phyloP scores from a whole-genome alignment of 2,888 invertebrate genomes.

The Odontocerum albicorne region DNA sequence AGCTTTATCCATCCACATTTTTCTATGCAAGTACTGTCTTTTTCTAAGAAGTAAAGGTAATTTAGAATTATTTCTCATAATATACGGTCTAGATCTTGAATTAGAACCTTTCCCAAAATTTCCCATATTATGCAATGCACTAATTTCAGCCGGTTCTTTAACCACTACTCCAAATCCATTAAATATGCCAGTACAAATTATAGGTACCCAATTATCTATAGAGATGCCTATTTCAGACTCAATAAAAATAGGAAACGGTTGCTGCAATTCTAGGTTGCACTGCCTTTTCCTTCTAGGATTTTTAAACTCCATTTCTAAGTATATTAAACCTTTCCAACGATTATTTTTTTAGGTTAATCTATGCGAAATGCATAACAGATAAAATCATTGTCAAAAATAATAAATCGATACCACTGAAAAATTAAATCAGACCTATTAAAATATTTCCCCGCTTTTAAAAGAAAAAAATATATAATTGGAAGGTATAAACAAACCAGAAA shows the following conservation, averaged over 20 bases:
- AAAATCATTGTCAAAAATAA: too few relatives aligned
- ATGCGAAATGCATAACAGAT: too few relatives aligned
- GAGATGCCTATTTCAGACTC: constrained; percentile 51
- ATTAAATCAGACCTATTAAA: too few relatives aligned
- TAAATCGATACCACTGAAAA: too few relatives aligned
- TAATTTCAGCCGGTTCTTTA: constrained; percentile 59
- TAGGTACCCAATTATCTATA: constrained; percentile 50
- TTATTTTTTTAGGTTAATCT: too few relatives aligned
- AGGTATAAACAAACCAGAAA: too few relatives aligned
- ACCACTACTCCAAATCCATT: constrained; percentile 71
- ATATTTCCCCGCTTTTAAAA: too few relatives aligned
- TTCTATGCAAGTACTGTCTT: constrained; percentile 62
- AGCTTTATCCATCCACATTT: constrained; percentile 47
- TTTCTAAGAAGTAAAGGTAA: constrained; percentile 57
- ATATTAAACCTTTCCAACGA: too few relatives aligned
- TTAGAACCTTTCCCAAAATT: constrained; percentile 75
- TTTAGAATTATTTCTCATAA: constrained; percentile 44
- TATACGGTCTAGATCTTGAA: constrained; percentile 59
- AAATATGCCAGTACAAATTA: constrained; percentile 61
- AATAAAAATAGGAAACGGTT: constrained; percentile 46
- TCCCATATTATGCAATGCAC: constrained; percentile 67
- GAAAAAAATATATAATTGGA: too few relatives aligned
- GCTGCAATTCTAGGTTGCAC: constrained; percentile 44
- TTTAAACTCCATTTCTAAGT: constrained; percentile 51
- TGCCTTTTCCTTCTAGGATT: constrained; percentile 52